These are phyloP conservation scores for Lethenteron camtschaticum DNA, from an alignment of 2,113 vertebrate species.

Conservation along the genomic window DNA sequence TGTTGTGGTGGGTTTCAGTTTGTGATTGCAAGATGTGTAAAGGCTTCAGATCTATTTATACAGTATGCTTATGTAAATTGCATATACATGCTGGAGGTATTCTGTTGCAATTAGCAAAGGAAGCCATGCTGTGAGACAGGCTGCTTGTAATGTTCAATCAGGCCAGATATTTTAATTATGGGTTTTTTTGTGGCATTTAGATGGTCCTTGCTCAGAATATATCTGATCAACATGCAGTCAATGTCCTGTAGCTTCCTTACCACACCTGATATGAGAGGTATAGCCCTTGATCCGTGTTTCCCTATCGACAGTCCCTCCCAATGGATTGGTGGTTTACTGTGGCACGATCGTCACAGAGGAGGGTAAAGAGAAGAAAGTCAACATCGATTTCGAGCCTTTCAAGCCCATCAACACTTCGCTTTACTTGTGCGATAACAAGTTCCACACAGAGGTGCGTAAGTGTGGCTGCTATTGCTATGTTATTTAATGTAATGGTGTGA, in stretches of 20 bases:
- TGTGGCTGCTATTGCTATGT: not conserved
- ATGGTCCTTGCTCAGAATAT: too few species aligned
- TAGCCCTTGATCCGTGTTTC: not conserved
- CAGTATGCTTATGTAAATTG: too few species aligned
- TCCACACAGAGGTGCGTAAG: constrained; percentile 69
- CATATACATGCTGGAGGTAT: too few species aligned
- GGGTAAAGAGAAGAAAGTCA: constrained; percentile 99
- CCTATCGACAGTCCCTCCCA: constrained; percentile 57
- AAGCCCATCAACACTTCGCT: constrained; percentile 99
- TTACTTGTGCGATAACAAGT: constrained; percentile 99
- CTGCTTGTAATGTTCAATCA: not conserved
- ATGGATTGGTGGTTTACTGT: constrained; percentile 98
- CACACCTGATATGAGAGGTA: too few species aligned
- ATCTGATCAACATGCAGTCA: too few species aligned
- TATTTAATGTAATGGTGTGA: not conserved
- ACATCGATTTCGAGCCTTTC: constrained; percentile 99
- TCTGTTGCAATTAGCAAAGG: too few species aligned
- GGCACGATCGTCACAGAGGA: constrained; percentile 99
- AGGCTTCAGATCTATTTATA: too few species aligned
- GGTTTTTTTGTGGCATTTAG: constrained; percentile 16
- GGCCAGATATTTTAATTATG: constrained; percentile 3
- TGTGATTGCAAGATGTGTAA: too few species aligned
- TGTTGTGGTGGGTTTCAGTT: too few species aligned
- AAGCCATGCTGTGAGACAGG: not conserved
- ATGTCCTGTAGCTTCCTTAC: too few species aligned